phyloP scores from a whole-genome alignment of 1,140 invertebrate species.

The Plutomurus gul region DNA sequence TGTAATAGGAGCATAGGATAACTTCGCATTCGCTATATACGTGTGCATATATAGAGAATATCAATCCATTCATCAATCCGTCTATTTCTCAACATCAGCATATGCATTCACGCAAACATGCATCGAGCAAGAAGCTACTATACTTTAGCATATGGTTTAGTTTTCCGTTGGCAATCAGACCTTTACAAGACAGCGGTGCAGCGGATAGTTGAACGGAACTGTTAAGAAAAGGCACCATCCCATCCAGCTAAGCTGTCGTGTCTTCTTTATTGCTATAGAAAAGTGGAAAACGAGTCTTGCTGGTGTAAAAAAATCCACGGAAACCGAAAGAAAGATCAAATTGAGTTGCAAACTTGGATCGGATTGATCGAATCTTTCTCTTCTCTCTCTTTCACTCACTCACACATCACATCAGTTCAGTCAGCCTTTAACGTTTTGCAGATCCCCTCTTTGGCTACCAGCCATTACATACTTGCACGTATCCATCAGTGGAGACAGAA shows the following conservation, averaged over 20 bases:
- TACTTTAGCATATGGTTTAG: too few species aligned
- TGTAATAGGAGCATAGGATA: too few species aligned
- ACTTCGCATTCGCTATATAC: too few species aligned
- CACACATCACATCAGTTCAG: conserved; percentile 24
- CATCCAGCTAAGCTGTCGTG: not conserved
- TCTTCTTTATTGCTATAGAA: conserved; percentile 15
- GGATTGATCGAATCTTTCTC: conserved; percentile 17
- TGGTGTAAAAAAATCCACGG: not conserved
- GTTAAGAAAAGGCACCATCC: too few species aligned
- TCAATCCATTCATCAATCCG: too few species aligned
- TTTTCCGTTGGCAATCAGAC: conserved; percentile 8
- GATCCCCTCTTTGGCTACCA: not conserved
- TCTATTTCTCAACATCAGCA: too few species aligned
- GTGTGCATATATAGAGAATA: too few species aligned
- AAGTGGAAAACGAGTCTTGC: conserved; percentile 17
- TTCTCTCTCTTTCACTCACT: conserved; percentile 4
- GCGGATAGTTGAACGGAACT: too few species aligned
- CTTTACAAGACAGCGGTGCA: not conserved
- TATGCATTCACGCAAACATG: too few species aligned
- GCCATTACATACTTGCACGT: not conserved
- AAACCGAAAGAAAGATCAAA: conserved; percentile 1
- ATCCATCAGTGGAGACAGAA: not conserved
- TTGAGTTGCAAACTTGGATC: conserved; percentile 28
- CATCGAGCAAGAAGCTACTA: too few species aligned
- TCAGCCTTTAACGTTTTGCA: not conserved